Evolutionary conservation across 1,140 invertebrate genomes (phyloP), one percentile per base, ranked within the genome.

Genomic region (Macrocentrus cingulum): DNA sequence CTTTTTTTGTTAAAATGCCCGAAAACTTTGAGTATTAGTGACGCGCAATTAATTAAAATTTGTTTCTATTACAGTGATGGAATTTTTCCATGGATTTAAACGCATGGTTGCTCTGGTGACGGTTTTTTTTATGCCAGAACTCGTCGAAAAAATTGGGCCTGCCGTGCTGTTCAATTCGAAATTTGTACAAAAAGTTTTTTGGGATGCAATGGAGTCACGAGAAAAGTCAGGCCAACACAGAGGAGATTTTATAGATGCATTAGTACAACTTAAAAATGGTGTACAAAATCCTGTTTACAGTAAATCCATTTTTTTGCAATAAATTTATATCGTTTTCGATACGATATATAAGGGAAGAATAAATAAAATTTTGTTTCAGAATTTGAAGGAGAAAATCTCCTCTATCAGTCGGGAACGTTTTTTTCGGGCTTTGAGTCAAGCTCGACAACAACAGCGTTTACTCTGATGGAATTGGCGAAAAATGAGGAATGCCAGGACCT

Each of bases 361-460:
- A n/a, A n/a, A n/a, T n/a, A n/a, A n/a, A 54, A 32, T 49, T 49
- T 7, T 13, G 22, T 19, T 57, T 60, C 55, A 72, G 72, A 70
- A 66, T 72, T 72, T 18, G 67, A 70, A 37, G 69, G 68, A 11
- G 67, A 73, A 15, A 71, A 60, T 53, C 53, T 68, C 11, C 16
- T 61, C 0, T 65, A 61, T 32, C 69, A 77, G 65, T 64, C 70
- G 0, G 69, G 76, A 19, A 71, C 75, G 0, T 82, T 82, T 50
- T 77, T 81, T 50, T 82, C 82, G 46, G 83, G 83, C 5, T 84
- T 81, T 49, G 83, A 85, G 51, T 85, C 84, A 0, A 84, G 84
- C n/a, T 67, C 81, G 1, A 71, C 74, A 6, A 71, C 80, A 0
- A 70, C 85, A 7, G 56, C 74, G 1, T 79, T 76, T 46, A 66